Evolutionary conservation across 2,797 vertebrate species (phyloP).

Genomic region (Discoglossus pictus): DNA sequence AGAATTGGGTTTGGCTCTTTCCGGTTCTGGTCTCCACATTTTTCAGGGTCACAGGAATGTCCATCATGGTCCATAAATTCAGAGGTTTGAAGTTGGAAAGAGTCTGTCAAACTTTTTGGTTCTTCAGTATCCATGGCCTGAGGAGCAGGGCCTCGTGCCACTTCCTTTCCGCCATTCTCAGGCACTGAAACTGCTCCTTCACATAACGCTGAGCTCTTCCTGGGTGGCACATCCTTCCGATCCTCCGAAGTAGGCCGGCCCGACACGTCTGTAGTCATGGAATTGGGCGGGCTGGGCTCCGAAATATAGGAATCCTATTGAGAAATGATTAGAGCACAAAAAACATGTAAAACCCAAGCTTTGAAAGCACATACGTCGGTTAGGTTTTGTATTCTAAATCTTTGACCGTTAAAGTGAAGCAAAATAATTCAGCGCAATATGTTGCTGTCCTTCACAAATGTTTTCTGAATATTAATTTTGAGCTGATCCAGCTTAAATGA

Average conservation of each 20-base stretch:
- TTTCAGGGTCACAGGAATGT: slow-evolving; percentile 65
- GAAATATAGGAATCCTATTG: background rate
- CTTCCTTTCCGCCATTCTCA: slow-evolving; percentile 71
- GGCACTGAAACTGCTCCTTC: slow-evolving; percentile 67
- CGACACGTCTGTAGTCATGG: slow-evolving; percentile 88
- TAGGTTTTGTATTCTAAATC: no score
- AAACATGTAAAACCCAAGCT: no score
- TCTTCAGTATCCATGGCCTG: slow-evolving; percentile 66
- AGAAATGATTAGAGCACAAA: background rate
- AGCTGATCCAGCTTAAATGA: no score
- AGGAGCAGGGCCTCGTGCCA: slow-evolving; percentile 59
- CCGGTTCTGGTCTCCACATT: slow-evolving; percentile 59
- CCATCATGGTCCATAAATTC: slow-evolving; percentile 90
- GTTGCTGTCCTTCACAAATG: no score
- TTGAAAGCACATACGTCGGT: no score
- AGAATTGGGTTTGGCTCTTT: slow-evolving; percentile 53
- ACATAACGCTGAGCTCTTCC: slow-evolving; percentile 72
- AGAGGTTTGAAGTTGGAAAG: slow-evolving; percentile 58
- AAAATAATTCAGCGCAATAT: no score
- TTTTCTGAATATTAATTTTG: no score
- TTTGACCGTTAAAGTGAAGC: no score
- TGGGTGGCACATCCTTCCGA: slow-evolving; percentile 77
- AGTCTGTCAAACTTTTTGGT: slow-evolving; percentile 64
- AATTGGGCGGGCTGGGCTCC: slow-evolving; percentile 14
- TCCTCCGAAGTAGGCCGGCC: slow-evolving; percentile 83